These are phyloP conservation scores for Apoda limacodes DNA, from an alignment of 2,888 invertebrate species.

Conservation along the genomic window DNA sequence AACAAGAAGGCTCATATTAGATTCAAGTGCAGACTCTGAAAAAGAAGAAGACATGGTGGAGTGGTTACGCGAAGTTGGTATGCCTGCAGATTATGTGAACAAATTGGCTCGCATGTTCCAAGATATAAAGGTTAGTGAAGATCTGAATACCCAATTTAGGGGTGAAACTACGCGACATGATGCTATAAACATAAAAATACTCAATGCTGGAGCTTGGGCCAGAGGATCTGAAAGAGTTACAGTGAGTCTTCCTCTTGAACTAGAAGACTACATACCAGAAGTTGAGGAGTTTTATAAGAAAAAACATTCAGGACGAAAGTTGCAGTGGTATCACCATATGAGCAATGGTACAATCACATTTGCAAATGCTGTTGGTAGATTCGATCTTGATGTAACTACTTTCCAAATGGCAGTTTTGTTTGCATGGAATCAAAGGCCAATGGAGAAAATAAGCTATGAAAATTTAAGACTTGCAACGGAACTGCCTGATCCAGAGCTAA, in stretches of 20 bases:
- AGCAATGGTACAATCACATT: constrained; percentile 99
- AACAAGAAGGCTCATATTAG: constrained; percentile 93
- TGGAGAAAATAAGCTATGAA: constrained; percentile 95
- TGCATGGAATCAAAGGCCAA: constrained; percentile 97
- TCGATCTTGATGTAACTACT: constrained; percentile 98
- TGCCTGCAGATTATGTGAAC: constrained; percentile 99
- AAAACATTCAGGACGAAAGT: constrained; percentile 96
- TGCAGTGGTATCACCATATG: constrained; percentile 99
- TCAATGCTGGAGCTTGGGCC: constrained; percentile 99
- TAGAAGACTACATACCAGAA: constrained; percentile 99
- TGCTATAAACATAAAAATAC: constrained; percentile 97
- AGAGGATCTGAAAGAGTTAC: constrained; percentile 94
- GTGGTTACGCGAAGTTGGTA: constrained; percentile 97
- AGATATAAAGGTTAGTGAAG: constrained; percentile 98
- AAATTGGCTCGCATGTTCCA: constrained; percentile 98
- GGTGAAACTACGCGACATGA: constrained; percentile 84
- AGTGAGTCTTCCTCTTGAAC: constrained; percentile 95
- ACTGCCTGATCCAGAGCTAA: constrained; percentile 93
- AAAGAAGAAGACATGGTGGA: constrained; percentile 99
- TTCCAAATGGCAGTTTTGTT: constrained; percentile 99
- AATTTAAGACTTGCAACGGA: constrained; percentile 96
- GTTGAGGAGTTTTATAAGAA: constrained; percentile 98
- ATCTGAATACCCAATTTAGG: constrained; percentile 94
- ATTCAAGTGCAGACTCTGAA: constrained; percentile 98
- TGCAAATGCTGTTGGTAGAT: constrained; percentile 90